Base-by-base conservation (phyloP, 2,888 invertebrate species). In the Uloborus plumipes region DNA sequence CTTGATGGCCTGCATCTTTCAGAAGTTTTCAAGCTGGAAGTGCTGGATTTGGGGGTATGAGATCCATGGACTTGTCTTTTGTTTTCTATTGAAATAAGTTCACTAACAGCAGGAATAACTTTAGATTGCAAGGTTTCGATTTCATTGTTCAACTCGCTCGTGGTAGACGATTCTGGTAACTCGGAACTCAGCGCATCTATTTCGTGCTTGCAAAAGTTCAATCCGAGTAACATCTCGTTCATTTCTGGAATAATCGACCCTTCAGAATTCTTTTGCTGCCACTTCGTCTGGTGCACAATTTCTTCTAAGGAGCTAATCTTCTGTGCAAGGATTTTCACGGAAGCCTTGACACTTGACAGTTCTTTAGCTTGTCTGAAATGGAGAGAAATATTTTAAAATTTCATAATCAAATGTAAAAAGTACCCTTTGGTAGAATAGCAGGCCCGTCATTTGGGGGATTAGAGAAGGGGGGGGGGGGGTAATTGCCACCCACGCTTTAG, bases 271-370 rank as follows among this genome's bases (percentile, higher is more conserved):
- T 76, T 59, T 47, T 76, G 67, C 4, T 62, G 20, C 51, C 22
- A 51, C 22, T 76, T 69, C 18, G 65, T 55, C 22, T 74, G 74
- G 53, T 55, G 51, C 4, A 74, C 26, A 55, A 55, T 50, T n/a
- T 15, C 62, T 65, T 64, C 74, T 15, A 74, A 20, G n/a, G 51
- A 31, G 55, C 47, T 64, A 16, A 65, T 51, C 20, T 64, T 55
- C 13, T 65, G 20, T 3, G 18, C 20, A 53, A 74, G 31, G 14
- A n/a, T 15, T 55, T 65, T 65, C 13, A 55, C 47, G 11, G 65
- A 65, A 13, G 20, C 2, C n/a, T 65, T 55, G 9, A 74, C n/a
- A 20, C 20, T 55, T 58, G 39, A 15, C 16, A 74, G 64, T 6
- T 65, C 65, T 22, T 47, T 53, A 13, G 47, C 1, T 47, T 55